Percentiles rank a stretch among this genome's conserved stretches.
Evolutionary conservation across 2,797 vertebrate genomes (phyloP).

Genomic region (Todus mexicanus): DNA sequence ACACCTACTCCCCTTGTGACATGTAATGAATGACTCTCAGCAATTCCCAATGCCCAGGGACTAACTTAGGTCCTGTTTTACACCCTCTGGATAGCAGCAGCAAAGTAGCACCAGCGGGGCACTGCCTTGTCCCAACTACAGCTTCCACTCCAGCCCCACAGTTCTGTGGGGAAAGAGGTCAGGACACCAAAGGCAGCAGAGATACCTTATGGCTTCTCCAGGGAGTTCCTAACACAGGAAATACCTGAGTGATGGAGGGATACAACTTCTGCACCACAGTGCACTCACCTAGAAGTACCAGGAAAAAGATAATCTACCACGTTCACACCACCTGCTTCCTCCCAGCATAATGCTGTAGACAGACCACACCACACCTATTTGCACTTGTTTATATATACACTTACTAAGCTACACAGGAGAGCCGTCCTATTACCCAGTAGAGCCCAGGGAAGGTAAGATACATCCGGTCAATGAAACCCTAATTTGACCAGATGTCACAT

Average conservation of each 20-base stretch:
- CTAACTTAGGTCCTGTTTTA: background rate
- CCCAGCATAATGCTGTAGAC: background rate
- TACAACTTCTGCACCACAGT: background rate
- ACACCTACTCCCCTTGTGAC: background rate
- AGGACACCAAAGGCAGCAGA: background rate
- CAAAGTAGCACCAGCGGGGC: fast-evolving
- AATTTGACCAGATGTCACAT: background rate
- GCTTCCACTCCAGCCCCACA: background rate
- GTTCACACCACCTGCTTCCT: background rate
- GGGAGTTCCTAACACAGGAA: background rate
- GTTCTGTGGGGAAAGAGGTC: background rate
- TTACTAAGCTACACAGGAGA: background rate
- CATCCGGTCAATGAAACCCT: background rate
- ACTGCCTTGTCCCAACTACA: background rate
- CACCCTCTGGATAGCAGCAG: background rate
- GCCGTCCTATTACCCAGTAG: background rate
- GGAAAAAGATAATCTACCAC: background rate
- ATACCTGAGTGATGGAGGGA: fast-evolving
- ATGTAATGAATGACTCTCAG: background rate
- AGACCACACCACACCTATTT: background rate
- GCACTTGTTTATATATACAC: background rate
- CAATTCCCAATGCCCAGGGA: background rate
- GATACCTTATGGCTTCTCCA: background rate
- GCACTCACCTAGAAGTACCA: background rate
- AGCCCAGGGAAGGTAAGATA: background rate